Evolutionary conservation across 2,113 vertebrate genomes (phyloP), one percentile per base, ranked within the genome.

Genomic region (Colinus virginianus): DNA sequence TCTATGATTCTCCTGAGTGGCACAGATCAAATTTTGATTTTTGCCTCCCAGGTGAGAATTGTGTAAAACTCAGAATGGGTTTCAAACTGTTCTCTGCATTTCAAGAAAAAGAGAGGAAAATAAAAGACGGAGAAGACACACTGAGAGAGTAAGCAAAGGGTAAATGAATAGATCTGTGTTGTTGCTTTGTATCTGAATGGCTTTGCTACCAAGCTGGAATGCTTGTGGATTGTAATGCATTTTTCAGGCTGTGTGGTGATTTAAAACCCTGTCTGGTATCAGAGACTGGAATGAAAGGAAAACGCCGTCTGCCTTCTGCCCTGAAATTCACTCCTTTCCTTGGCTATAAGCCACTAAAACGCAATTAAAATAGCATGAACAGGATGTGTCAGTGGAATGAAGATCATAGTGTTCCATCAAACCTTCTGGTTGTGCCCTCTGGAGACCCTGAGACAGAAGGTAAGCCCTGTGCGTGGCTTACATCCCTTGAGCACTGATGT

Each of bases 331-430:
- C 30, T 95, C 51, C 56, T 88, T 91, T 64, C 56, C 56, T 90
- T 94, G 93, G 75, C 89, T 88, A 25, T 61, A 53, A 64, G 89
- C 89, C 91, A 90, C 64, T 46, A 71, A 90, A 75, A 45, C 76
- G 75, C 94, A 96, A 92, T 96, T 92, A 92, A 96, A 94, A 90
- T 80, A 88, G 61, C 82, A 71, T 26, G 87, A 94, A 64, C 61
- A 86, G 68, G 51, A 71, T 70, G 26, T 91, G 78, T 92, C 71
- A 43, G 30, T 74, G 82, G 67, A 94, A 91, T 56, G 90, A 91
- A 87, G 78, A 94, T 88, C 78, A 92, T 55, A 86, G 82, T 62
- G 68, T 92, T 94, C 90, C 79, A 43, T 93, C 56, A 21, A 17
- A 63, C 26, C 36, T 82, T 78, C 56, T 2, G 40, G 67, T 40